Evolutionary conservation across 2,113 vertebrate species (phyloP).

Genomic region (Dunckerocampus dactyliophorus): DNA sequence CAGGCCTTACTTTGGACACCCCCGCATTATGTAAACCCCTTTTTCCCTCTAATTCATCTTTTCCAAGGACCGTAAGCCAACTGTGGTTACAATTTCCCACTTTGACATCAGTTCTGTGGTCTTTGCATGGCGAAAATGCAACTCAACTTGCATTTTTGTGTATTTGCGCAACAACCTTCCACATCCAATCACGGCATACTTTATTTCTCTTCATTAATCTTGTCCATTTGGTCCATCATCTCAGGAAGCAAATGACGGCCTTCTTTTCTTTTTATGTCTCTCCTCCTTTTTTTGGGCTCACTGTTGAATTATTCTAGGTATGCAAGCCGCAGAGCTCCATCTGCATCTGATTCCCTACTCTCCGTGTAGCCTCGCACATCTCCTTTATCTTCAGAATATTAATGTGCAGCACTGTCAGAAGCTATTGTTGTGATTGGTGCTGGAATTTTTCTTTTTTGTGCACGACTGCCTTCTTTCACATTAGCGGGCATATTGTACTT

Average conservation of each 20-base stretch:
- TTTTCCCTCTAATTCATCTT: too few species aligned
- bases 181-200: not conserved
- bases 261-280: slow-evolving; percentile 19
- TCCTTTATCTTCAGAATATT: slow-evolving; percentile 57
- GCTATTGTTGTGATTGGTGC: slow-evolving; percentile 55
- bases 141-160: too few species aligned
- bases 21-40: too few species aligned
- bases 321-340: slow-evolving; percentile 39
- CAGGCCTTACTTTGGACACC: too few species aligned
- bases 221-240: slow-evolving; percentile 38
- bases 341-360: slow-evolving; percentile 49
- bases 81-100: not conserved
- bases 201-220: slow-evolving; percentile 26
- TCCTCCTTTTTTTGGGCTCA: slow-evolving; percentile 4
- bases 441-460: slow-evolving; percentile 34
- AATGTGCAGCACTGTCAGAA: slow-evolving; percentile 58
- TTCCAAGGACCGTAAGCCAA: too few species aligned
- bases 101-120: not conserved
- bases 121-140: not conserved
- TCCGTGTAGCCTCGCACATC: slow-evolving; percentile 37
- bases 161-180: not conserved
- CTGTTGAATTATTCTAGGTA: slow-evolving; percentile 47
- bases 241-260: slow-evolving; percentile 49
- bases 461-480: slow-evolving; percentile 49
- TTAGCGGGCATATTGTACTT: slow-evolving; percentile 47